Base-by-base conservation (phyloP, 2,888 invertebrate genomes). In the Cerastoderma edule region DNA sequence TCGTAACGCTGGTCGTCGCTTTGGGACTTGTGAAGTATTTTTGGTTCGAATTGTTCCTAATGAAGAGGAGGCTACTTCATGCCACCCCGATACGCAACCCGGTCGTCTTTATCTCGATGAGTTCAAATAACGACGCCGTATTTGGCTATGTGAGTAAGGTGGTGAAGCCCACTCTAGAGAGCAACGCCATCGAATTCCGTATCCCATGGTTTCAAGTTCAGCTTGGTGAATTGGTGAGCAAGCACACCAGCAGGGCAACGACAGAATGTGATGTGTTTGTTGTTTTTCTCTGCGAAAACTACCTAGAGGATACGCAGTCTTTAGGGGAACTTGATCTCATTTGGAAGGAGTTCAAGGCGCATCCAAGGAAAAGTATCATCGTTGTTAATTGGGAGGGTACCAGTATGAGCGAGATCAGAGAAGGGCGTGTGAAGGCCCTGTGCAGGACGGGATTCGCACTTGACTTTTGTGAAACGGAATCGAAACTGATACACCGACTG, bases 91-190 rank as follows among this genome's bases (percentile, higher is more conserved):
- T 28, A 16, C 28, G 39, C 22, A 4, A 3, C 13, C 44, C 27
- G 24, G 64, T 28, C 27, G 56, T 68, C 1, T 68, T 68, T 28
- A 22, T 68, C 16, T 68, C 68, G 2, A 44, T 68, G 24, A 57
- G 68, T 35, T 39, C 33, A 35, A 32, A 44, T 24, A 68, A 68
- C 27, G 46, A 68, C 13, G 57, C 24, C 2, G 35, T 35, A 32
- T 46, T 44, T 16, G 3, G 16, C 2, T 68, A 22, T 27, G 22
- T 68, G 2, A n/a, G 24, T 2, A 22, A 28, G 10, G 44, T 6
- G 28, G 5, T 56, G 8, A n/a, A n/a, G 4, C 44, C 39, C 3
- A 22, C 32, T 33, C 33, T 67, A 32, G 3, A 28, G 13, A 22
- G 28, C 28, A 27, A 33, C 39, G 32, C 27, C 3, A 28, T 56